Evolutionary conservation across 1,140 invertebrate genomes (phyloP), one percentile per base, ranked within the genome.

Genomic region (Meloidogyne exigua): DNA sequence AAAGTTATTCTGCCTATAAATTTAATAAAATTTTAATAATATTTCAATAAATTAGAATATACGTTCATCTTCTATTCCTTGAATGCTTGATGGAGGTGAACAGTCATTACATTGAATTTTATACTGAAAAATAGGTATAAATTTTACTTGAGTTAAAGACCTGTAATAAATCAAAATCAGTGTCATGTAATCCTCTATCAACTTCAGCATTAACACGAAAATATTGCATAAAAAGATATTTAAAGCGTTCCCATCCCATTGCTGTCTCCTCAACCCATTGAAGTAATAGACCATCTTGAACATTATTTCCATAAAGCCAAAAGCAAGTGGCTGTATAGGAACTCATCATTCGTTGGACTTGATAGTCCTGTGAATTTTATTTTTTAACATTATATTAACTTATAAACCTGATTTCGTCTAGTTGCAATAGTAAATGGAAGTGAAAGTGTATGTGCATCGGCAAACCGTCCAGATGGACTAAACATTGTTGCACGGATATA

Each of bases 271-370:
- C 76, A 26, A 77, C 73, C 85, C 85, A 87, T 73, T 87, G 81
- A 64, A 87, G 75, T 4, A 87, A 68, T 12, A 87, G 68, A 32
- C 85, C 85, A 73, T 87, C 85, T 62, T 84, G 15, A 42, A 76
- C 71, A 62, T 83, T 80, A 25, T 80, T 88, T 23, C 85, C 85
- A 70, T 87, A 87, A 13, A 87, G 65, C 85, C 85, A 87, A 69
- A 87, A 87, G 62, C 87, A 88, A 49, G 86, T 87, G 28, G 85
- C 85, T n/a, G 85, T 87, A 67, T 87, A 87, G 15, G 82, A 85
- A 49, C 74, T 78, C 85, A 87, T 87, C 85, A 87, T 87, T 74
- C 85, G 72, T 63, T 87, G 85, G 11, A 87, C 85, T 76, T 86
- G 84, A 76, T 84, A 85, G 18, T 68, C 63, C 64, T 57, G 25